Percentiles rank a stretch among this genome's conserved stretches.
These are phyloP conservation scores for Leptura quadrifasciata DNA, from an alignment of 2,888 invertebrate species.

Conservation along the genomic window DNA sequence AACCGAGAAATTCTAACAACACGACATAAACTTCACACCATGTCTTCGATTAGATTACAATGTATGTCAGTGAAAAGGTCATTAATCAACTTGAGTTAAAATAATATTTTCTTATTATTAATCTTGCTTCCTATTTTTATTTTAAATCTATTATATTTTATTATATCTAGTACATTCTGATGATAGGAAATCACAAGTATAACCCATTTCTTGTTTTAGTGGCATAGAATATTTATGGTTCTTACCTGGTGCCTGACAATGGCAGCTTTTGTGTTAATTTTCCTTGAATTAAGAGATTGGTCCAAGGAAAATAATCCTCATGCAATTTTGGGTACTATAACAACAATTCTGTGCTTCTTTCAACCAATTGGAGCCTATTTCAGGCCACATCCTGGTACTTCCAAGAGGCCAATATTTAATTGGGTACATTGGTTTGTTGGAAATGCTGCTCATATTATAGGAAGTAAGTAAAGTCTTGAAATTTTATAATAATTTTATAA, in stretches of 20 bases:
- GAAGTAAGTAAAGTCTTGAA: constrained; percentile 79
- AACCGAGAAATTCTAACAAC: too few relatives aligned
- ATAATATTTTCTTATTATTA: too few relatives aligned
- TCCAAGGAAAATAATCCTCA: constrained; percentile 86
- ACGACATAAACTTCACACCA: too few relatives aligned
- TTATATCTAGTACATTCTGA: too few relatives aligned
- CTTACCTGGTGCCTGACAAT: constrained; percentile 87
- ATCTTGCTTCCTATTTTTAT: too few relatives aligned
- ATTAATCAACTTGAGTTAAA: too few relatives aligned
- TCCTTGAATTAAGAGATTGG: constrained; percentile 87
- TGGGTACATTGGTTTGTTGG: constrained; percentile 95
- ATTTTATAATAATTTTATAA: background rate
- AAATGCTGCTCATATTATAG: constrained; percentile 90
- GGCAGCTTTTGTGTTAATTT: constrained; percentile 87
- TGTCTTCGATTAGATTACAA: too few relatives aligned
- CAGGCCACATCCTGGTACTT: constrained; percentile 85
- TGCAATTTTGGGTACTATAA: constrained; percentile 87
- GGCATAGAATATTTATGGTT: constrained; percentile 91
- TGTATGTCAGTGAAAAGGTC: too few relatives aligned
- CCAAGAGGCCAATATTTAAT: constrained; percentile 88
- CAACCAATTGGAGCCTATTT: constrained; percentile 92
- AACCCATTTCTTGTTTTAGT: constrained; percentile 75
- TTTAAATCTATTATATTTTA: too few relatives aligned
- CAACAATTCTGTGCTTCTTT: constrained; percentile 86
- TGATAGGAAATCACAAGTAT: too few relatives aligned